Evolutionary conservation across 2,888 invertebrate genomes (phyloP).

Genomic region (Notocelia uddmanniana): DNA sequence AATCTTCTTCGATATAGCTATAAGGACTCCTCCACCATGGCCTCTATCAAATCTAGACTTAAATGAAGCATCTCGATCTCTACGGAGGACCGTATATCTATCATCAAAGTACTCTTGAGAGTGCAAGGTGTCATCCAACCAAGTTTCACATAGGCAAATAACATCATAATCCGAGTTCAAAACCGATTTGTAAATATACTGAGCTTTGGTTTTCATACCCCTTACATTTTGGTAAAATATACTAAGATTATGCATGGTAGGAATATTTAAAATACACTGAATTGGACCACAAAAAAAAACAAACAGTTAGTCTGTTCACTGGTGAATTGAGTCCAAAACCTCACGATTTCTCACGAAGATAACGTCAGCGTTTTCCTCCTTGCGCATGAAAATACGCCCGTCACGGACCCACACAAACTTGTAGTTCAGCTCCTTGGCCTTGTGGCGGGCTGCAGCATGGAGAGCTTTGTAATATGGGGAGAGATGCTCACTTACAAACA

Average conservation of each 20-base stretch:
- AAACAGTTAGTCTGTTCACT: not conserved
- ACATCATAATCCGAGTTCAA: constrained; percentile 3
- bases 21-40: constrained; percentile 16
- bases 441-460: constrained; percentile 52
- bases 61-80: not conserved
- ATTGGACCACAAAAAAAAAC: not conserved
- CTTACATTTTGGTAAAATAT: constrained; percentile 31
- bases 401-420: constrained; percentile 53
- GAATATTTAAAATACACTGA: not conserved
- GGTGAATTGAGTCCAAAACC: constrained; percentile 14
- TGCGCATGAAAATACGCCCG: constrained; percentile 49
- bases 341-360: constrained; percentile 42
- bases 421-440: constrained; percentile 50
- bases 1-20: constrained; percentile 7
- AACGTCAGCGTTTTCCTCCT: constrained; percentile 39
- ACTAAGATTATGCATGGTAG: not conserved
- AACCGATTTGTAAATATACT: not conserved
- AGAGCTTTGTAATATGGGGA: constrained; percentile 50
- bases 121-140: constrained; percentile 4
- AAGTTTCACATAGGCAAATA: constrained; percentile 27
- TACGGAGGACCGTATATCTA: constrained; percentile 10
- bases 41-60: not conserved
- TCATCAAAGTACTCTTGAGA: constrained; percentile 15
- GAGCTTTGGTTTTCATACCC: constrained; percentile 13
- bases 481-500: constrained; percentile 52